Evolutionary conservation across 2,888 invertebrate species (phyloP), one percentile per base, ranked within the genome.

Genomic region (Eupithecia vulgata): DNA sequence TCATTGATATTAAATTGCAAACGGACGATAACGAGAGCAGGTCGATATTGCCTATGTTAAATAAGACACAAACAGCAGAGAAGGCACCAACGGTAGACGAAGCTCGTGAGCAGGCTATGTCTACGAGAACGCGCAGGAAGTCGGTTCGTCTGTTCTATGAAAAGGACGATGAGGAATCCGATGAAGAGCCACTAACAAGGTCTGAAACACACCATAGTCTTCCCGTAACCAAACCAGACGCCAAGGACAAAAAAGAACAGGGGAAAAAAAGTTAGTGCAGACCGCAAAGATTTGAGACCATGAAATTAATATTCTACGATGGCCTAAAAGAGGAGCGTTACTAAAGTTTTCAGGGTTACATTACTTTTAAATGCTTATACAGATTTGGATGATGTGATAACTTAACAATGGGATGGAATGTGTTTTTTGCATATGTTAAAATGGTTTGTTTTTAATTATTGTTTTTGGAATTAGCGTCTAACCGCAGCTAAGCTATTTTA

Each of bases 1-100:
- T 42, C 35, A 68, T 68, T 45, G 64, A 68, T 65, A 13, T 65
- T 34, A 35, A 57, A 65, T 35, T 59, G 21, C 62, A 68, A 68
- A 59, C 67, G 35, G 37, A 65, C 21, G 30, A 21, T 25, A 34
- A 67, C 12, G 59, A 25, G 13, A 30, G 30, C 59, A 59, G 0
- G 30, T 6, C 21, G 15, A 30, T 59, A 1, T 30, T 59, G 30
- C 30, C 30, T 15, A 2, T 21, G 30, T 5, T 1, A 21, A 21
- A 21, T 21, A 4, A 52, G n/a, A 21, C n/a, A 52, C 21, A 12
- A n/a, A 21, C 21, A 10, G n/a, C 52, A 52, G n/a, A 8, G 48
- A 48, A 45, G 45, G 17, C 6, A 45, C 17, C 1, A 45, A 17
- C 17, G 17, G 57, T 7, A 12, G 30, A 21, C 12, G 61, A 61